Base-by-base conservation (phyloP, 2,797 vertebrate species). In the Orientallactaga sibirica region DNA sequence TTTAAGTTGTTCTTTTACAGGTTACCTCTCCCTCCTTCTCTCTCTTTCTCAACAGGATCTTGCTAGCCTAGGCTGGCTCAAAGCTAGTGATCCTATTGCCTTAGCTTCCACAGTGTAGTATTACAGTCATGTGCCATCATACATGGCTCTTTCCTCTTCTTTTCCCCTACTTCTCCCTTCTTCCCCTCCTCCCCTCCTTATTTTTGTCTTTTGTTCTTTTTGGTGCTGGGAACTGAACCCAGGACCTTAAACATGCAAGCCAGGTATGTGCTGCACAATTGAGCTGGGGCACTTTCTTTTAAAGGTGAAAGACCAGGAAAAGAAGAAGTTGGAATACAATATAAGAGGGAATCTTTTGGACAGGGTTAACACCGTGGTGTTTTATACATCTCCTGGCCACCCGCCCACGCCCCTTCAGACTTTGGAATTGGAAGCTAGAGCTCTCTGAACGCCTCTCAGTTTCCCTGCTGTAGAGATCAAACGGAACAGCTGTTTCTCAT, bases 401-500 rank as follows among this genome's bases (percentile, higher is more conserved):
- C 8, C 74, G 18, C 37, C 18, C 10, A 62, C 0, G 27, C 27
- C 29, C 61, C 25, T 55, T 94, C 55, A 61, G 14, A n/a, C 82
- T 7, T 48, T 55, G 81, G 74, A 68, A 87, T 88, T 52, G 58
- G 77, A 82, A 75, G 43, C 68, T 3, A 67, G 24, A 76, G 16
- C 11, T 70, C 61, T 88, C 16, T 87, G 48, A 87, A 48, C 22
- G 41, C 33, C 37, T 43, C n/a, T 78, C 18, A 52, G 66, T 91
- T 67, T 25, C 48, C n/a, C 7, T 90, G 41, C 22, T 29, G 74
- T 8, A 19, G 37, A 88, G 15, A 19, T 8, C 25, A 87, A 71
- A 79, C 37, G 18, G n/a, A 93, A 33, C 80, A 67, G 4, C 20
- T 41, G 29, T 75, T 93, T 95, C 62, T 94, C 37, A 62, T 64